Percentiles rank a stretch among this genome's conserved stretches.
phyloP scores from a whole-genome alignment of 2,113 vertebrate genomes.

The Ploceus nigricollis region DNA sequence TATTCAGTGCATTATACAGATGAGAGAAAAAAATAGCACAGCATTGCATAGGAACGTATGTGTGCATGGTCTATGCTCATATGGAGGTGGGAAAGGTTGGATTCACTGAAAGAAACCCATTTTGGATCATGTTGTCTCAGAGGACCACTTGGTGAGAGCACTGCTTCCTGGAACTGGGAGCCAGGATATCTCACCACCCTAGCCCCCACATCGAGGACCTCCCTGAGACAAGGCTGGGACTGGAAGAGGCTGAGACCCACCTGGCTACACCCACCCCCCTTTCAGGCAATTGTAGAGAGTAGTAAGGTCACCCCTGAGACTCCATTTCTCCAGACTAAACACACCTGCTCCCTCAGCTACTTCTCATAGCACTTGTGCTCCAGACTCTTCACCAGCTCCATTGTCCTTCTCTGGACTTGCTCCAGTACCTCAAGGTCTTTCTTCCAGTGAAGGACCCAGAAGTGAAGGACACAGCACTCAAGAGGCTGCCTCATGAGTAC shows the following conservation, averaged over 20 bases:
- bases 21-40: neutral
- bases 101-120: conserved; percentile 4
- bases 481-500: neutral
- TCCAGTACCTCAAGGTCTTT: neutral
- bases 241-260: neutral
- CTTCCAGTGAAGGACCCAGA: neutral
- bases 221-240: neutral
- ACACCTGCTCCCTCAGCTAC: neutral
- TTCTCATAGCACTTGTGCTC: accelerated
- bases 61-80: neutral
- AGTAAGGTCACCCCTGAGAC: neutral
- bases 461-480: neutral
- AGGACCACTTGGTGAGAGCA: neutral
- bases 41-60: neutral
- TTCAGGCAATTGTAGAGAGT: neutral
- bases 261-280: neutral
- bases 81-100: neutral
- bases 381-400: neutral
- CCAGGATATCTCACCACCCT: neutral
- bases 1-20: neutral
- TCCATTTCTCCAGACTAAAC: neutral
- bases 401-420: accelerated
- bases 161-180: neutral
- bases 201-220: accelerated
- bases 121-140: neutral